phyloP scores from a whole-genome alignment of 92 coral and sea anemone genomes.

The Epizoanthus fatuus region DNA sequence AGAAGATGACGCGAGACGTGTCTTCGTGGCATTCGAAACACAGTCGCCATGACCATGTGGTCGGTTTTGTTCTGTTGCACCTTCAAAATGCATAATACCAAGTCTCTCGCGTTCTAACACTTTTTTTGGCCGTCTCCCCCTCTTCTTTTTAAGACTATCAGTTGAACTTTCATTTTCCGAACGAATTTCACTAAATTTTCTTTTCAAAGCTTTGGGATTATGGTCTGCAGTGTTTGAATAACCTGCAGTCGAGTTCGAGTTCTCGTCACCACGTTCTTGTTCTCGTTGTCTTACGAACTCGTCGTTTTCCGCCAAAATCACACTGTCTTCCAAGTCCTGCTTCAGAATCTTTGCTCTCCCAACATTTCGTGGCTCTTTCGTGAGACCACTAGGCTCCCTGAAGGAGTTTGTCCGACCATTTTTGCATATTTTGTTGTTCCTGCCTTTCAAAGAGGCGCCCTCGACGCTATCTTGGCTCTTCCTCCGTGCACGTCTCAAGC shows the following conservation, averaged over 20 bases:
- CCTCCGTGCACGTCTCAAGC: slow-evolving; percentile 65
- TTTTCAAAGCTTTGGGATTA: slow-evolving; percentile 42
- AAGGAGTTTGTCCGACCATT: slow-evolving; percentile 85
- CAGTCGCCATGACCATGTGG: slow-evolving; percentile 93
- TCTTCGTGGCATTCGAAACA: slow-evolving; percentile 96
- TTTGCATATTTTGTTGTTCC: slow-evolving; percentile 73
- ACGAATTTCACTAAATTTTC: slow-evolving; percentile 64
- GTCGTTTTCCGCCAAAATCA: slow-evolving; percentile 39
- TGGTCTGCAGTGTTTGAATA: slow-evolving; percentile 16
- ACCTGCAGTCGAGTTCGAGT: slow-evolving; percentile 47
- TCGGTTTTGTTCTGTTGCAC: slow-evolving; percentile 49
- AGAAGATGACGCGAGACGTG: slow-evolving; percentile 97
- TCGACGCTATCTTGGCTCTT: slow-evolving; percentile 53
- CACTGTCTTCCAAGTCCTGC: slow-evolving; percentile 56
- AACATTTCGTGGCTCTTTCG: slow-evolving; percentile 40
- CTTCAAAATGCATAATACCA: slow-evolving; percentile 14
- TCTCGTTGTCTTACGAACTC: slow-evolving; percentile 21
- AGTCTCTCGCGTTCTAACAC: slow-evolving; percentile 7
- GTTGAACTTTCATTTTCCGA: slow-evolving; percentile 64
- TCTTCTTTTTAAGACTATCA: slow-evolving; percentile 61
- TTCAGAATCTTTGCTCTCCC: slow-evolving; percentile 14
- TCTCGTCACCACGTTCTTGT: slow-evolving; percentile 31
- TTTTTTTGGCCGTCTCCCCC: slow-evolving; percentile 83
- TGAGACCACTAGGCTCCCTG: slow-evolving; percentile 51
- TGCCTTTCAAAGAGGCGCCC: slow-evolving; percentile 73